Base-by-base conservation (phyloP, 2,888 invertebrate species). In the Lithophane ornitopus region DNA sequence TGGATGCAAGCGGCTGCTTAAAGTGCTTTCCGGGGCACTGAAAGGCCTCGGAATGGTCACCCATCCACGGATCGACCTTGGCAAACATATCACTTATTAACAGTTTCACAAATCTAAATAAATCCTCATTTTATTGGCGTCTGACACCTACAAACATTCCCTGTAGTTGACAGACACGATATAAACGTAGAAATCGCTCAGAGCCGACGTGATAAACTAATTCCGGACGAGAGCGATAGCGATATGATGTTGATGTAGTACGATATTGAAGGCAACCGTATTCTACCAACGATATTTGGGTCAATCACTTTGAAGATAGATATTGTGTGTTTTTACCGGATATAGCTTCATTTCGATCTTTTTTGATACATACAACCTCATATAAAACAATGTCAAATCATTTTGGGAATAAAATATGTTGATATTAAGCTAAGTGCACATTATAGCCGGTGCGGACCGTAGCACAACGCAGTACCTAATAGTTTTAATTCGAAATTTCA, bases 131-230 rank as follows among this genome's bases (percentile, higher is more conserved):
- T 26, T 59, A 68, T 46, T 70, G 28, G 8, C 52, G 19, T 52
- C 26, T 46, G 22, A 26, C 34, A 46, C 26, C 12, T 41, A 49
- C 44, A 66, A 52, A 41, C 22, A 46, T 58, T 22, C 7, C 4
- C 52, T 81, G 74, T 63, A 62, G 26, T 70, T 73, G 70, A 79
- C 80, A 81, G 67, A 68, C 9, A 9, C 16, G 39, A 26, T 65
- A 22, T 54, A 52, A 52, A 52, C 66, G 52, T 70, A 63, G 65
- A 54, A 71, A 63, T 78, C 22, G 54, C 19, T 44, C 26, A 14
- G 66, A 54, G n/a, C 19, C 56, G 46, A 54, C 52, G 66, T 34
- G 80, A 26, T 84, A 81, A 74, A 79, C 80, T 56, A 74, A 83
- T 84, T 73, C 58, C 58, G n/a, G 4, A 54, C 12, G 22, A 70